Conservation (phyloP, 2,888 invertebrate species). For the Lasiommata megera region DNA sequence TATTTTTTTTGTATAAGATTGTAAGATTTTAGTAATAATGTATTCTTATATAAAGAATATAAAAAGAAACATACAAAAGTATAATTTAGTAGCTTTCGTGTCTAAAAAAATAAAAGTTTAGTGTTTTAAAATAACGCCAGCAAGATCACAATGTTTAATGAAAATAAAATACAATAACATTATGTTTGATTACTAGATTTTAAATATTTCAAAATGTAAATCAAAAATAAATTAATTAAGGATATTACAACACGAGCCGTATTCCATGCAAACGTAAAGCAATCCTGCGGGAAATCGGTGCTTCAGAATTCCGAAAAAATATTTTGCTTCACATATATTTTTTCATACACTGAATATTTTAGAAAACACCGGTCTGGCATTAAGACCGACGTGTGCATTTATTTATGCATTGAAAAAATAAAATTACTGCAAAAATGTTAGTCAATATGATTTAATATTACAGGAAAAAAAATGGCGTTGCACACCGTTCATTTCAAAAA, state of each 20-base stretch:
- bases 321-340: neutral
- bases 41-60: too few relatives aligned
- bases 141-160: neutral
- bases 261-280: conserved; percentile 11
- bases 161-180: neutral
- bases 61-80: too few relatives aligned
- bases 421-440: too few relatives aligned
- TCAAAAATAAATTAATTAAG: conserved; percentile 10
- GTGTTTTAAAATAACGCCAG: neutral
- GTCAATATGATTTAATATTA: too few relatives aligned
- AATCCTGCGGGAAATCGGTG: conserved; percentile 17
- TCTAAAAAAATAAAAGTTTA: too few relatives aligned
- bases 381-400: neutral
- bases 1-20: too few relatives aligned
- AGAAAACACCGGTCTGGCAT: neutral
- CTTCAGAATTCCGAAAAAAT: neutral
- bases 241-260: conserved; percentile 7
- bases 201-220: neutral
- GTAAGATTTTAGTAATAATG: too few relatives aligned
- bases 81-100: too few relatives aligned
- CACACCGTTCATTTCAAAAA: too few relatives aligned
- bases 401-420: too few relatives aligned
- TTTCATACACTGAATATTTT: neutral
- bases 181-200: neutral
- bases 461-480: too few relatives aligned